Evolutionary conservation across 2,113 vertebrate genomes (phyloP), one percentile per base, ranked within the genome.

Genomic region (Platanista minor): DNA sequence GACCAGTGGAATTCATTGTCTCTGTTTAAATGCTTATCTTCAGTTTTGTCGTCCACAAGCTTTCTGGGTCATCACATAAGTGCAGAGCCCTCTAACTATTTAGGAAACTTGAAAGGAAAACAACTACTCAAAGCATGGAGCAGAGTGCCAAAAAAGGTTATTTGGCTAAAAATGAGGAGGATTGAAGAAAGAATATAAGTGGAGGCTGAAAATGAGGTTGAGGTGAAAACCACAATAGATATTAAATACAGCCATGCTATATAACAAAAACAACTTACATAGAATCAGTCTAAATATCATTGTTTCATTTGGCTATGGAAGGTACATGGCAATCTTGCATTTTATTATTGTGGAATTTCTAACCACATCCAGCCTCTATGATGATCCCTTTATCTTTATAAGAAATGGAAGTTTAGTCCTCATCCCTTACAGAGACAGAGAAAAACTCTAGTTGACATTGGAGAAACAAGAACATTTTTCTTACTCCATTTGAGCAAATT

Each of bases 21-120:
- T 69, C 49, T 69, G 31, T 64, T n/a, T 87, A 61, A 88, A 82
- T 93, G 39, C 49, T 89, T 82, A 17, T 71, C 23, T 81, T 95
- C 57, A 52, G 0, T 41, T 91, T 62, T 94, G 33, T 91, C 81
- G 59, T 43, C 71, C 33, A 66, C 3, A 61, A 33, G 33, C 33
- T 96, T 90, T 86, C 31, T 43, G 11, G 12, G 41, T 77, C 27
- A 54, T 74, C 43, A 89, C 5, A 52, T 33, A 71, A 71, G 87
- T 66, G 8, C 14, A 46, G 18, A 69, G 7, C 46, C 17, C 46
- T 93, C 12, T 88, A 23, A 61, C 11, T 83, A 27, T 52, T 78
- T 52, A 84, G 36, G 36, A 66, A 96, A 90, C 27, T 31, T 83
- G 43, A 96, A 87, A 91, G n/a, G 59, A 77, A 93, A 89, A 46